phyloP scores from a whole-genome alignment of 1,140 invertebrate species.

The Papilio dardanus region DNA sequence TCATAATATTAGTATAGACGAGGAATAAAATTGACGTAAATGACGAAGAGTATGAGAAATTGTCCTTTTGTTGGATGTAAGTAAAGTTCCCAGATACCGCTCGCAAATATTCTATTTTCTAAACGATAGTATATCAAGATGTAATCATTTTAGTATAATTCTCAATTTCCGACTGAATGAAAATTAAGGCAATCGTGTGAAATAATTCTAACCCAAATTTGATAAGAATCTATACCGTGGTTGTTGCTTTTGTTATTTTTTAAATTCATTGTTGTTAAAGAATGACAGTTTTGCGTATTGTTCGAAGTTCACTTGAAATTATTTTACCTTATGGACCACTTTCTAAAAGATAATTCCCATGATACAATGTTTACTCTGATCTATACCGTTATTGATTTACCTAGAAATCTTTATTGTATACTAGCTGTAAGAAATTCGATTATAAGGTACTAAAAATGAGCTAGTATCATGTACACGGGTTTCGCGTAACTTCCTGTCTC shows the following conservation, averaged over 20 bases:
- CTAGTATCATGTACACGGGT: too few species aligned
- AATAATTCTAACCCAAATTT: slow-evolving; percentile 49
- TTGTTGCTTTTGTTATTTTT: slow-evolving; percentile 25
- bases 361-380: not conserved
- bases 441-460: too few species aligned
- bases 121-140: slow-evolving; percentile 6
- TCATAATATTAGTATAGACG: too few species aligned
- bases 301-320: slow-evolving; percentile 17
- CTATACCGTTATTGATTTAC: not conserved
- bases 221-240: slow-evolving; percentile 42
- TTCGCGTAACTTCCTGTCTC: too few species aligned
- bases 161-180: slow-evolving; percentile 21
- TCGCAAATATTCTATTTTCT: not conserved
- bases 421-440: not conserved
- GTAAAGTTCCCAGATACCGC: not conserved
- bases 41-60: too few species aligned
- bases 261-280: slow-evolving; percentile 1
- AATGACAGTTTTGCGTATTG: slow-evolving; percentile 23
- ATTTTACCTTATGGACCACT: not conserved
- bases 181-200: slow-evolving; percentile 51
- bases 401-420: not conserved
- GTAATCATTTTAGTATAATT: slow-evolving; percentile 22
- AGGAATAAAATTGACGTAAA: not conserved
- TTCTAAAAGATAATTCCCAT: slow-evolving; percentile 9
- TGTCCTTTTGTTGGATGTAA: too few species aligned